These are phyloP conservation scores for Drosophila merina DNA, from an alignment of 2,888 invertebrate species.

Conservation along the genomic window DNA sequence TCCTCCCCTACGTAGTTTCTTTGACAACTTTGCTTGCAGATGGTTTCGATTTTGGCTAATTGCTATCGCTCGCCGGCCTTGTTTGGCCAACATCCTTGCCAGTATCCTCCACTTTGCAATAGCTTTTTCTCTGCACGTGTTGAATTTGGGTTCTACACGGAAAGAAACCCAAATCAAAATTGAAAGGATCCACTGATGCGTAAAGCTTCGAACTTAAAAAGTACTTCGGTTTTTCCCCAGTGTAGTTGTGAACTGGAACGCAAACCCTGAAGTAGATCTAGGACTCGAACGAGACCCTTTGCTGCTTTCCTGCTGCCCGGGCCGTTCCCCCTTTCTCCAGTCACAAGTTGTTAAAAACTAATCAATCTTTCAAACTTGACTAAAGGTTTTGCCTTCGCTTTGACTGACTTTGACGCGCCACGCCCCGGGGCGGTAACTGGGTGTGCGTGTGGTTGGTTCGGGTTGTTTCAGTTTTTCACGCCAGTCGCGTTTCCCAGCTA, in stretches of 20 bases:
- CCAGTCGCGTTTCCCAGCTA: constrained; percentile 55
- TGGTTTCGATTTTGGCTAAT: constrained; percentile 55
- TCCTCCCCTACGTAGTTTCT: background rate
- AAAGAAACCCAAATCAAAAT: too few relatives aligned
- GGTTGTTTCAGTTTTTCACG: constrained; percentile 58
- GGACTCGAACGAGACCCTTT: constrained; percentile 18
- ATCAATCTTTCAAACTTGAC: constrained; percentile 79
- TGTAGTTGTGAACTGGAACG: constrained; percentile 11
- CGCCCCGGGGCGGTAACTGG: constrained; percentile 8
- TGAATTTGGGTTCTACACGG: constrained; percentile 35
- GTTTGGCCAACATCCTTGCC: constrained; percentile 33
- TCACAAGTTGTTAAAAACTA: constrained; percentile 81
- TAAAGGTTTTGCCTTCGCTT: constrained; percentile 71
- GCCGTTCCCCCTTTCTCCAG: constrained; percentile 32
- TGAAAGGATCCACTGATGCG: too few relatives aligned
- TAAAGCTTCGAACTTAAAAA: background rate
- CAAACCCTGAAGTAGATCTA: constrained; percentile 27
- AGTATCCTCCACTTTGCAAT: constrained; percentile 2
- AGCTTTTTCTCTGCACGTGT: constrained; percentile 66
- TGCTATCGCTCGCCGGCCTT: constrained; percentile 59
- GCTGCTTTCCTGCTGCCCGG: background rate
- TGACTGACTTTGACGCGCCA: constrained; percentile 58
- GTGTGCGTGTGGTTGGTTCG: constrained; percentile 27
- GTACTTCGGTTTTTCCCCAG: background rate
- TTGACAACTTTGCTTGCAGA: constrained; percentile 45